Conservation (phyloP, 2,113 vertebrate species). For the Eublepharis macularius region DNA sequence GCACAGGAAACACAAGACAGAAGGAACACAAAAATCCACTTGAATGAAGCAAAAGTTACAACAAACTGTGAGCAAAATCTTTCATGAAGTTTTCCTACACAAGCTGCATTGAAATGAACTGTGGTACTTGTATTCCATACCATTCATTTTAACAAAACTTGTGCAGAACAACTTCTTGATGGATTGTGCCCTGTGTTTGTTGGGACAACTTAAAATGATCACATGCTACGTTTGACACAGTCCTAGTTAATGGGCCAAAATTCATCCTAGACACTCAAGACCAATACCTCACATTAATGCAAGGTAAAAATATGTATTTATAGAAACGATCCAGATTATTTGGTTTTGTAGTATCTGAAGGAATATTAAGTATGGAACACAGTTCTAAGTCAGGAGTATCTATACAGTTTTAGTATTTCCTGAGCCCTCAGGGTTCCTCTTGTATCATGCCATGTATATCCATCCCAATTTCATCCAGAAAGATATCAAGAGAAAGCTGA, state of each 20-base stretch:
- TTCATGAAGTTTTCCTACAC: neutral
- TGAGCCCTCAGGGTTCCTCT: slow-evolving; percentile 8
- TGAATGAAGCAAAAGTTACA: slow-evolving; percentile 72
- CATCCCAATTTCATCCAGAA: slow-evolving; percentile 16
- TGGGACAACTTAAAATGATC: slow-evolving; percentile 55
- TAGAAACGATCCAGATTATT: slow-evolving; percentile 39
- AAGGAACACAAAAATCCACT: slow-evolving; percentile 88
- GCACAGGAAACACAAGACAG: slow-evolving; percentile 81
- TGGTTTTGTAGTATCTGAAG: slow-evolving; percentile 33
- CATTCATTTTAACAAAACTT: slow-evolving; percentile 29
- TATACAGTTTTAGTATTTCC: neutral
- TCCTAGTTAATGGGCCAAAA: slow-evolving; percentile 36
- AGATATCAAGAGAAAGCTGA: slow-evolving; percentile 36
- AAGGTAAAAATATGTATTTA: slow-evolving; percentile 26
- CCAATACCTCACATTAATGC: slow-evolving; percentile 29
- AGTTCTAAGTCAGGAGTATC: slow-evolving; percentile 35
- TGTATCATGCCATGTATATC: neutral
- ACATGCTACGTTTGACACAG: slow-evolving; percentile 46
- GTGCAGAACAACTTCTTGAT: slow-evolving; percentile 6
- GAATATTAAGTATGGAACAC: slow-evolving; percentile 39
- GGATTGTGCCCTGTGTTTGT: slow-evolving; percentile 45
- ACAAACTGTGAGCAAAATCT: slow-evolving; percentile 50
- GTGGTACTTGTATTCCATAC: neutral
- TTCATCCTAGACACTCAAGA: slow-evolving; percentile 28
- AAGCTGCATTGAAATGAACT: slow-evolving; percentile 11